Evolutionary conservation across 2,888 invertebrate genomes (phyloP).

Genomic region (Eupithecia pulchellata): DNA sequence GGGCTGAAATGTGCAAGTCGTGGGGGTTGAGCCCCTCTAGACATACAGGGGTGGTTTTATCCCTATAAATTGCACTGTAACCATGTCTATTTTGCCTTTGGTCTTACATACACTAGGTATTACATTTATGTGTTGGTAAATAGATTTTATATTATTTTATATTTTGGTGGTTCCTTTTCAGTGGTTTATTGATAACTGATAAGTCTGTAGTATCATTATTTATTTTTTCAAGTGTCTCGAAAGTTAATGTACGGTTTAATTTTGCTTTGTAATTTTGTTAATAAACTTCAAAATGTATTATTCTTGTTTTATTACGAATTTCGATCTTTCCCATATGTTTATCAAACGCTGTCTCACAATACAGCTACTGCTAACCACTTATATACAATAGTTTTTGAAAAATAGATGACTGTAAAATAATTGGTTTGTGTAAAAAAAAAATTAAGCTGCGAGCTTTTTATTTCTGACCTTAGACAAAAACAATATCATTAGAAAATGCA

Average conservation of each 20-base stretch:
- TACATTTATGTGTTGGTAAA: conserved; percentile 28
- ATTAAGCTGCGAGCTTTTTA: too few species aligned
- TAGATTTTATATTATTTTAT: conserved; percentile 33
- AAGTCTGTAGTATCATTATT: conserved; percentile 45
- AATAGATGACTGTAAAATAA: too few species aligned
- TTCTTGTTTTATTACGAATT: conserved; percentile 13
- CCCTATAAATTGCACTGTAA: not conserved
- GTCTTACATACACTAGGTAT: conserved; percentile 2
- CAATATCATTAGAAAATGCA: too few species aligned
- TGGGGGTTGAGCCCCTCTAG: not conserved
- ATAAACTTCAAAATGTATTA: conserved; percentile 46
- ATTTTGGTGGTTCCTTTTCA: conserved; percentile 36
- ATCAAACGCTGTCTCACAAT: not conserved
- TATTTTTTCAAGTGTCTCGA: conserved; percentile 48
- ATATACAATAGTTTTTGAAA: too few species aligned
- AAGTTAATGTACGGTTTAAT: conserved; percentile 43
- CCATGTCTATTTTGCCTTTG: not conserved
- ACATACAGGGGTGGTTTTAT: not conserved
- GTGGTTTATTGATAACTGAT: conserved; percentile 34
- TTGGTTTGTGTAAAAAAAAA: too few species aligned
- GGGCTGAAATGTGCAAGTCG: not conserved
- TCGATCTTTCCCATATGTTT: not conserved
- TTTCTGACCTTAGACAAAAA: too few species aligned
- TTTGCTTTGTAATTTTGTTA: conserved; percentile 57
- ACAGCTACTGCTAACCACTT: not conserved